Evolutionary conservation across 2,797 vertebrate species (phyloP), one percentile per base, ranked within the genome.

Genomic region (Varecia variegata): DNA sequence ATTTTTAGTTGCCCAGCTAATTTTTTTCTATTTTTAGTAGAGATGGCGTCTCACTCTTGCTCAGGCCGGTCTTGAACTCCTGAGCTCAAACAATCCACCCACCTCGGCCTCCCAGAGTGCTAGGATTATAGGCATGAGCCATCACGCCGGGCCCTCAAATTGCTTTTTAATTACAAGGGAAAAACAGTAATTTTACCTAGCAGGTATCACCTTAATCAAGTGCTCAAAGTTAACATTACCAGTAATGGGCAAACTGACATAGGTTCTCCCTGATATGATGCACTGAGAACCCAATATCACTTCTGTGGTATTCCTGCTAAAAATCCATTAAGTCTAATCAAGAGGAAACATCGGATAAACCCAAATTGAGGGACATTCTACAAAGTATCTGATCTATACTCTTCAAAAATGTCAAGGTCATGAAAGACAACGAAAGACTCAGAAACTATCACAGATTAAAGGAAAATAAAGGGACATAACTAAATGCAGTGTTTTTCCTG

Each of bases 331-430:
- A 65, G 27, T 92, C n/a, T 58, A 62, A 74, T 82, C 21, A 88
- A n/a, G 13, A 65, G 20, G 14, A 95, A 81, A 74, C 40, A 84
- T 56, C 18, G n/a, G 25, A 67, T 20, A 87, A 90, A 91, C 52
- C 47, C 87, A 95, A 88, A 95, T 2, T 88, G 40, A 93, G 45
- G 21, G 10, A 32, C 40, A 93, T 58, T 88, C 54, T 71, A 82
- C 52, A 82, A 82, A 95, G 68, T 87, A 92, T 77, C 56, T 50
- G 5, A 81, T 35, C 23, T 45, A 2, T 74, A 80, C 15, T 80
- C 92, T 93, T 84, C 56, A 74, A 96, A 94, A 67, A 84, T 35
- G 13, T 67, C 73, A 95, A 67, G 67, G 43, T 77, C 50, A 68
- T 68, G 30, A 94, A 62, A 86, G 43, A 85, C 43, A 94, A 88